Conservation (phyloP, 2,888 invertebrate species). For the Uloborus plumipes region DNA sequence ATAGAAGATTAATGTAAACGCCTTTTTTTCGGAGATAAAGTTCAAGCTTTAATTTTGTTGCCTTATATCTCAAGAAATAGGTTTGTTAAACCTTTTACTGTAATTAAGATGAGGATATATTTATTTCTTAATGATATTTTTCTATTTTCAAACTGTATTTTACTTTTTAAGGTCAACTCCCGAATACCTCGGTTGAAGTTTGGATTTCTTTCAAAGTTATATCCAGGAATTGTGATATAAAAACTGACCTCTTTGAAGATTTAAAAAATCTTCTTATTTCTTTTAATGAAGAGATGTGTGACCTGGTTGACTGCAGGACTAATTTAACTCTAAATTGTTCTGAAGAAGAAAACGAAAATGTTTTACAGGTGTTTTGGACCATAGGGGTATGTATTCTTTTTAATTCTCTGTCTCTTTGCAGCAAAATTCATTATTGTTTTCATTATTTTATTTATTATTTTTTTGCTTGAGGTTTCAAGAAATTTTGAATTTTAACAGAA, state of each 20-base stretch:
- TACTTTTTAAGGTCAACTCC: conserved; percentile 15
- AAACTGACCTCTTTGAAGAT: not conserved
- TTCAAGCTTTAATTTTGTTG: too few relatives aligned
- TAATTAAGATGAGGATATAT: too few relatives aligned
- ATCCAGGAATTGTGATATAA: conserved; percentile 4
- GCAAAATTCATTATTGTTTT: too few relatives aligned
- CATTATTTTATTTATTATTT: too few relatives aligned
- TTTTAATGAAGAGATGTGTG: conserved; percentile 27
- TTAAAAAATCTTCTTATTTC: conserved; percentile 2
- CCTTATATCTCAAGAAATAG: too few relatives aligned
- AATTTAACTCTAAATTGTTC: conserved; percentile 17
- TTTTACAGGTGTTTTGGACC: conserved; percentile 19
- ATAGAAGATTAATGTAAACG: too few relatives aligned
- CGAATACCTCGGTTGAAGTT: conserved; percentile 25
- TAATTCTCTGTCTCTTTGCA: not conserved
- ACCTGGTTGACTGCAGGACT: conserved; percentile 19
- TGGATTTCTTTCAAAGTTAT: conserved; percentile 10
- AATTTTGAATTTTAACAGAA: too few relatives aligned
- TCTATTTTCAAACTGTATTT: not conserved
- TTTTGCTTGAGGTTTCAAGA: too few relatives aligned
- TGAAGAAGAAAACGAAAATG: not conserved
- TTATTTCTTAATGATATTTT: not conserved
- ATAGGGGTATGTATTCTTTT: conserved; percentile 16
- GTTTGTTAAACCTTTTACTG: too few relatives aligned
- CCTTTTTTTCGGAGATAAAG: too few relatives aligned